Base-by-base conservation (phyloP, 2,113 vertebrate species). In the Microcebus jonahi region DNA sequence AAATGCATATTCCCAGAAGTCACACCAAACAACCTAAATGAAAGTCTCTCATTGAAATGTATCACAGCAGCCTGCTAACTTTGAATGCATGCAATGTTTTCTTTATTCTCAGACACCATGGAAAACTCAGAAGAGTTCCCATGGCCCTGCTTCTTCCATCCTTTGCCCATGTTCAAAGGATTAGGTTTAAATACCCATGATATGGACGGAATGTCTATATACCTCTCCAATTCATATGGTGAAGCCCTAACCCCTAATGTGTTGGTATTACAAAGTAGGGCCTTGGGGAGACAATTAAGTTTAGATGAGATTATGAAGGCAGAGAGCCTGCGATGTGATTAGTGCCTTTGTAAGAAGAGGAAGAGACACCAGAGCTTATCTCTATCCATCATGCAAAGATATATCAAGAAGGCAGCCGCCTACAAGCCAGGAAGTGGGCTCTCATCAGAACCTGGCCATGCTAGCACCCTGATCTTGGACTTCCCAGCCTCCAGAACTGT, bases 1-100 rank as follows among this genome's bases (percentile, higher is more conserved):
- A 86, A 95, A 93, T 88, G 9, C 10, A 13, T 45, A 50, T 57
- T 91, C 53, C 59, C 12, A 89, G 75, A 97, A 83, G 61, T 48
- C 17, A 45, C 2, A 67, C 61, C 53, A 87, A 95, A 79, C 10
- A 71, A 39, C 15, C 39, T 21, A 59, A 93, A 42, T 73, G 12
- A 91, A 95, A 88, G 85, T 70, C 63, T 65, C 36, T 82, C 65
- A 23, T 20, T 61, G 90, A 90, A 75, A 65, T 50, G 12, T 42
- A 29, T 92, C 61, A 55, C 3, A 42, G 31, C 34, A 75, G 8
- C 21, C 57, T 91, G 61, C 29, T 81, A 70, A 80, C 36, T 79
- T 57, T 55, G n/a, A 84, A 15, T 14, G 1, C 39, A 42, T 23
- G 55, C 17, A 57, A 20, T 67, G 21, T 34, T 42, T 90, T 61